Percentiles rank a stretch among this genome's conserved stretches.
These are phyloP conservation scores for Frankliniella fusca DNA, from an alignment of 2,888 invertebrate genomes.

Conservation along the genomic window DNA sequence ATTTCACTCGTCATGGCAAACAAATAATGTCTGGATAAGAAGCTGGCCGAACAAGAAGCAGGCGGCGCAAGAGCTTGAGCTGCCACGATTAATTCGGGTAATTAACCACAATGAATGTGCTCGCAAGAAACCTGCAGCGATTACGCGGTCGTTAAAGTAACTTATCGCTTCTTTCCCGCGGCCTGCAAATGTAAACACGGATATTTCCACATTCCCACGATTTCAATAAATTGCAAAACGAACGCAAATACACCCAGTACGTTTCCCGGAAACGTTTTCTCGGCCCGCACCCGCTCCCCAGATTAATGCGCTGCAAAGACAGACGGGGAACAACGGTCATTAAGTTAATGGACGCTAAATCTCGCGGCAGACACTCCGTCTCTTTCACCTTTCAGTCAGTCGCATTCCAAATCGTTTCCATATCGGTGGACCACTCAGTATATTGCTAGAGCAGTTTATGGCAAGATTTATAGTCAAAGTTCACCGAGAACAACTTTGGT, in stretches of 20 bases:
- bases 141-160: conserved; percentile 2
- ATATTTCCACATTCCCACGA: too few species aligned
- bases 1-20: too few species aligned
- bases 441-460: conserved; percentile 2
- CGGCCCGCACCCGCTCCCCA: too few species aligned
- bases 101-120: conserved; percentile 6
- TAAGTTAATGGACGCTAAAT: background rate
- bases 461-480: conserved; percentile 15
- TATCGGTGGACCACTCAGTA: background rate
- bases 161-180: background rate
- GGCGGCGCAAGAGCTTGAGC: background rate
- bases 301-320: too few species aligned
- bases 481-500: conserved; percentile 12
- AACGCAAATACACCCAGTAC: too few species aligned
- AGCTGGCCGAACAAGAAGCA: too few species aligned
- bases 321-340: background rate
- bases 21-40: too few species aligned
- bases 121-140: conserved; percentile 1
- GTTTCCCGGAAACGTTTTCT: too few species aligned
- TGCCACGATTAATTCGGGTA: conserved; percentile 6
- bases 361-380: background rate
- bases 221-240: too few species aligned
- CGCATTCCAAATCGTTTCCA: conserved; percentile 10
- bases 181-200: too few species aligned
- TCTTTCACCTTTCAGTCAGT: background rate